Evolutionary conservation across 2,888 invertebrate species (phyloP).

Genomic region (Polydesmus complanatus): DNA sequence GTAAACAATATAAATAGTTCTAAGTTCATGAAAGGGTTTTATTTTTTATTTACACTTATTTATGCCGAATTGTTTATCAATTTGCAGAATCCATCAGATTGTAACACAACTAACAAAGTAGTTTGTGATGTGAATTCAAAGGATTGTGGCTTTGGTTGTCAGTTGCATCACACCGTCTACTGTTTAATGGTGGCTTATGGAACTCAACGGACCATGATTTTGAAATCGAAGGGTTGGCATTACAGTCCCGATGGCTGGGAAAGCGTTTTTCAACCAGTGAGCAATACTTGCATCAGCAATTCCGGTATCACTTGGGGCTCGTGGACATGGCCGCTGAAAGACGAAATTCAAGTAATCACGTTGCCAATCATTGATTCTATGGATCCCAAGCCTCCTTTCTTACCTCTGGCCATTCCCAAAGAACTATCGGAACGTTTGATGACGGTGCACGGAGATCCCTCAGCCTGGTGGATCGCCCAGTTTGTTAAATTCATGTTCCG

Average conservation of each 20-base stretch:
- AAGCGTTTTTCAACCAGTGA: conserved; percentile 78
- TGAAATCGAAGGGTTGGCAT: conserved; percentile 89
- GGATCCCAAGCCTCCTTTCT: conserved; percentile 64
- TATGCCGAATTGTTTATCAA: too few relatives aligned
- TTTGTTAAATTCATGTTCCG: conserved; percentile 80
- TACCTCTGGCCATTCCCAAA: conserved; percentile 82
- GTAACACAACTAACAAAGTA: conserved; percentile 69
- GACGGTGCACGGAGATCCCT: conserved; percentile 79
- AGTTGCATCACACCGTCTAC: conserved; percentile 92
- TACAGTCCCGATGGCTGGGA: conserved; percentile 90
- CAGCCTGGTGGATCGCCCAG: conserved; percentile 97
- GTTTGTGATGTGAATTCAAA: conserved; percentile 94
- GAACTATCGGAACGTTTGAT: conserved; percentile 69
- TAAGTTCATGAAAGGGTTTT: too few relatives aligned
- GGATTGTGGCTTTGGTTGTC: conserved; percentile 98
- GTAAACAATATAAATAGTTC: too few relatives aligned
- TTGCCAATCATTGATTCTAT: conserved; percentile 91
- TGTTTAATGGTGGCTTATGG: conserved; percentile 93
- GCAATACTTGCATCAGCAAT: conserved; percentile 63
- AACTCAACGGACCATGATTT: conserved; percentile 75
- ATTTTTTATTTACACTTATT: too few relatives aligned
- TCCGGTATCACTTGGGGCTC: conserved; percentile 48
- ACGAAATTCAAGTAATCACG: conserved; percentile 69
- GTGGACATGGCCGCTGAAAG: conserved; percentile 81
- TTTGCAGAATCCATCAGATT: conserved; percentile 76